phyloP scores from a whole-genome alignment of 2,797 vertebrate genomes.

The Oryzias sinensis region DNA sequence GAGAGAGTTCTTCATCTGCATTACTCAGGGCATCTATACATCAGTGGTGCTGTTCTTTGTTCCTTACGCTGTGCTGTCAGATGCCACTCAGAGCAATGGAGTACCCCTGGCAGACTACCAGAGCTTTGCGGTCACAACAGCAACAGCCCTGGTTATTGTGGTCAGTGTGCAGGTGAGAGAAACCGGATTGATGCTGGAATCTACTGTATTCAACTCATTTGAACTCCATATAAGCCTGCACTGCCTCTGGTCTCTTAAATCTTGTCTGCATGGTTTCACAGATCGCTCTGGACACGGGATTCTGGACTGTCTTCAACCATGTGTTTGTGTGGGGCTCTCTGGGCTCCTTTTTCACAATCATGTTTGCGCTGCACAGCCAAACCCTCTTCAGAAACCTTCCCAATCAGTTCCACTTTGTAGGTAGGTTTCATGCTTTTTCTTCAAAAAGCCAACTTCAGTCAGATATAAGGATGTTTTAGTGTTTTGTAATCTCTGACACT shows the following conservation, averaged over 20 bases:
- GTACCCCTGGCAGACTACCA: conserved; percentile 91
- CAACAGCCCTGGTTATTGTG: conserved; percentile 90
- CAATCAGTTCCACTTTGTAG: conserved; percentile 92
- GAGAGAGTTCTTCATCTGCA: conserved; percentile 96
- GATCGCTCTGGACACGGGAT: conserved; percentile 92
- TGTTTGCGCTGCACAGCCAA: conserved; percentile 89
- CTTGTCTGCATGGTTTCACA: conserved; percentile 49
- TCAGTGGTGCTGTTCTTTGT: conserved; percentile 93
- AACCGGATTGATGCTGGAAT: background rate
- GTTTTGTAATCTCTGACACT: background rate
- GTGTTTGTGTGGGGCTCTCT: conserved; percentile 95
- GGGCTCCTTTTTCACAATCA: conserved; percentile 87
- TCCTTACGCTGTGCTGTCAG: conserved; percentile 82
- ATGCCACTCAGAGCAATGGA: conserved; percentile 83
- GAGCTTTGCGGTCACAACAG: conserved; percentile 91
- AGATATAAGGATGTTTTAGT: background rate
- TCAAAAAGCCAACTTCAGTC: background rate
- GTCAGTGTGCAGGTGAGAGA: conserved; percentile 89
- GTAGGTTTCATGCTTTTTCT: conserved; percentile 70
- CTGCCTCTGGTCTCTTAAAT: background rate
- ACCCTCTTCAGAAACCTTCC: conserved; percentile 91
- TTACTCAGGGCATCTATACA: conserved; percentile 93
- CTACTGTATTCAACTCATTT: background rate
- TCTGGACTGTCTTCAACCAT: conserved; percentile 94
- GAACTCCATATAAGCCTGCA: conserved; percentile 1